A percentile compares a stretch with the other conserved stretches of the same genome.
These are phyloP conservation scores for Drosophila barbarae DNA, from an alignment of 2,888 invertebrate genomes.

Conservation along the genomic window DNA sequence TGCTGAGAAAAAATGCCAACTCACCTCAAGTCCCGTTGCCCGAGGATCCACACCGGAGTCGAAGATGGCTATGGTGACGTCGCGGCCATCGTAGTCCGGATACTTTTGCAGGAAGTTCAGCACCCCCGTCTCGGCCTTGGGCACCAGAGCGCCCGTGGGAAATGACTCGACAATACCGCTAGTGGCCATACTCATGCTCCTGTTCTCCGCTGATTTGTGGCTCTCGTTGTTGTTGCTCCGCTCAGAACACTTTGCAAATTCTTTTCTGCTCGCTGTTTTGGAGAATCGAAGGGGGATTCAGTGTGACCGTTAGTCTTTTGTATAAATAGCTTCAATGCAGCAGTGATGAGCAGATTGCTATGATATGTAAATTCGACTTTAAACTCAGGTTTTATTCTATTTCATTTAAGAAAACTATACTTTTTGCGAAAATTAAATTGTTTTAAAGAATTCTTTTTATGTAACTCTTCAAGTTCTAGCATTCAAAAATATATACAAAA, in stretches of 20 bases:
- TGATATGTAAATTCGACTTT: background rate
- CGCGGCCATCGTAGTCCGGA: slow-evolving; percentile 94
- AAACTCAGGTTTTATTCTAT: background rate
- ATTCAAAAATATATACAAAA: too few species aligned
- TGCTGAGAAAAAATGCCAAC: slow-evolving; percentile 30
- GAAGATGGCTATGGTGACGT: slow-evolving; percentile 94
- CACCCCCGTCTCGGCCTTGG: slow-evolving; percentile 97
- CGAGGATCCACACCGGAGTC: slow-evolving; percentile 99
- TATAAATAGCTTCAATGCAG: background rate
- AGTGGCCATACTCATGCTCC: slow-evolving; percentile 57
- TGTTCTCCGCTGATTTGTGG: slow-evolving; percentile 27
- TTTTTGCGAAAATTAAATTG: too few species aligned
- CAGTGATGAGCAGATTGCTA: background rate
- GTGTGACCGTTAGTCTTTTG: slow-evolving; percentile 18
- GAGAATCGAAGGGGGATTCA: slow-evolving; percentile 7
- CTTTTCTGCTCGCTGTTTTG: slow-evolving; percentile 30
- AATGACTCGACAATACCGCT: slow-evolving; percentile 83
- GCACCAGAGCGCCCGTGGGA: slow-evolving; percentile 91
- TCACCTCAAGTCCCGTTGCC: slow-evolving; percentile 94
- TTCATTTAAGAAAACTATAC: too few species aligned
- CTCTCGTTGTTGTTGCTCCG: slow-evolving; percentile 20
- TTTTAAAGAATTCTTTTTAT: too few species aligned
- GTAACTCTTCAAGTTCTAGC: too few species aligned
- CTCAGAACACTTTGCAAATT: slow-evolving; percentile 27
- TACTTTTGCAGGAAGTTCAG: slow-evolving; percentile 91